A percentile compares a stretch with the other conserved stretches of the same genome.
Evolutionary conservation across 2,888 invertebrate species (phyloP).

Genomic region (Drosophila nigricruria): DNA sequence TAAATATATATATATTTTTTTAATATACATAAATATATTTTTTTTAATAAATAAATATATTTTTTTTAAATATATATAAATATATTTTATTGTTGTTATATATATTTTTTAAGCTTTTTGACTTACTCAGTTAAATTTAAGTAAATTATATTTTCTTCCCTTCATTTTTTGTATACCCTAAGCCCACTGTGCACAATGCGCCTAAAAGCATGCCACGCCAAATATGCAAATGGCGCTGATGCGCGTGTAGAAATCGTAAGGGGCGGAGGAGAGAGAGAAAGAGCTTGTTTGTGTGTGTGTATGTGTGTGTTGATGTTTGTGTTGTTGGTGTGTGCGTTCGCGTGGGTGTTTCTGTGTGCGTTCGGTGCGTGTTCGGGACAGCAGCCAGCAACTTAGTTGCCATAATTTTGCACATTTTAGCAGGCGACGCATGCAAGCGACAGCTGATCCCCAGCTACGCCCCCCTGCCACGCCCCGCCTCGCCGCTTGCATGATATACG

Average conservation of each 20-base stretch:
- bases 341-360: slow-evolving; percentile 6
- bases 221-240: slow-evolving; percentile 68
- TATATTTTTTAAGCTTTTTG: no score
- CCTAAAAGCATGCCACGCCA: slow-evolving; percentile 66
- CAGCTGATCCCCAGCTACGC: slow-evolving; percentile 35
- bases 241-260: slow-evolving; percentile 8
- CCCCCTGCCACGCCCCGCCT: neutral
- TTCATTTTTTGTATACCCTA: slow-evolving; percentile 11
- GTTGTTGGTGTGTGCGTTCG: neutral
- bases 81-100: no score
- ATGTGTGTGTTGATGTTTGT: neutral
- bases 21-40: no score
- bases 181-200: slow-evolving; percentile 70
- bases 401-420: slow-evolving; percentile 75
- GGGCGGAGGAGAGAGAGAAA: neutral
- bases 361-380: slow-evolving; percentile 64
- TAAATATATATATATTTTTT: neutral
- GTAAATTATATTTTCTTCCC: no score
- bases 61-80: no score
- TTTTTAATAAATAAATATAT: no score
- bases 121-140: no score
- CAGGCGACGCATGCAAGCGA: slow-evolving; percentile 62
- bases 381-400: slow-evolving; percentile 75
- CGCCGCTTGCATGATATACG: slow-evolving; percentile 43
- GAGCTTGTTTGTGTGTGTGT: slow-evolving; percentile 14